A percentile compares a stretch with the other conserved stretches of the same genome.
These are phyloP conservation scores for Sarcoramphus papa DNA, from an alignment of 2,797 vertebrate species.

Conservation along the genomic window DNA sequence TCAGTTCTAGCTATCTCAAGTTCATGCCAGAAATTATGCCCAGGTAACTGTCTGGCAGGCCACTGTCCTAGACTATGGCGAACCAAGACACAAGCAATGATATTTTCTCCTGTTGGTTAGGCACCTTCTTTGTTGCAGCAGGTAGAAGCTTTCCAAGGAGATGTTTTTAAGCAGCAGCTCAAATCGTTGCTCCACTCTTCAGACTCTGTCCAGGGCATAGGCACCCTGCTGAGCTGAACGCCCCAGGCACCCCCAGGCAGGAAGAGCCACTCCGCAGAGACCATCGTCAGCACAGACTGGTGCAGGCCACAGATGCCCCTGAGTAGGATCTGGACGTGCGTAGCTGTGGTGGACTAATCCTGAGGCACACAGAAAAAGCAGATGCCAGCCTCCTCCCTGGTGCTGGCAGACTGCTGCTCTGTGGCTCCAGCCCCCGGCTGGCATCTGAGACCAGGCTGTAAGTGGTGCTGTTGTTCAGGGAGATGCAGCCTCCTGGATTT, in stretches of 20 bases:
- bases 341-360: background rate
- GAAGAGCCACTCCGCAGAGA: background rate
- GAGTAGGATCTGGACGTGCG: background rate
- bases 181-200: background rate
- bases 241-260: background rate
- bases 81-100: background rate
- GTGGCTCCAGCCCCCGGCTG: background rate
- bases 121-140: background rate
- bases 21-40: background rate
- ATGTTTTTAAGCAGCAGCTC: background rate
- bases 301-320: background rate
- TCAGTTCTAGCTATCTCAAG: background rate
- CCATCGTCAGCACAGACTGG: background rate
- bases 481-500: background rate
- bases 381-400: background rate
- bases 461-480: conserved; percentile 18
- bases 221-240: background rate
- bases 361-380: too few relatives aligned
- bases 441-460: background rate
- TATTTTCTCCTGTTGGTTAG: background rate
- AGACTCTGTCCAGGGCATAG: background rate
- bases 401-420: background rate
- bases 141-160: background rate
- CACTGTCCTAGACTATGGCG: background rate
- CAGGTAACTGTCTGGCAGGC: background rate